Conservation (phyloP, 2,113 vertebrate genomes). For the Hydrochoerus hydrochaeris region DNA sequence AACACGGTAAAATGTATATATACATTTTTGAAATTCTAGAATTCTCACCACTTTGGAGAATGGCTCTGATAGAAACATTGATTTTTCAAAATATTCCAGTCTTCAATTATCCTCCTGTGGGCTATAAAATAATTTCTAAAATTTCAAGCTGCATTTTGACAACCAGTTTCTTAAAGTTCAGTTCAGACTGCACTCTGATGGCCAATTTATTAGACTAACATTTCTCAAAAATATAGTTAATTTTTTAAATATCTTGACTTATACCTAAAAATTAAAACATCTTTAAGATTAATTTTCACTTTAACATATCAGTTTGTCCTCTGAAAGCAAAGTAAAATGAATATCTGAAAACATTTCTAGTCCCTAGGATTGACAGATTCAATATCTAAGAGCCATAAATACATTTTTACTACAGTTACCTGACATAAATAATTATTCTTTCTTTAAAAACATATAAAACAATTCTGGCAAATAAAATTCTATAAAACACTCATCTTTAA, state of each 20-base stretch:
- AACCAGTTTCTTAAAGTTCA: background rate
- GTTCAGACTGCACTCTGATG: background rate
- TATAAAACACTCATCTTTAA: background rate
- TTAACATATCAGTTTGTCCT: conserved; percentile 5
- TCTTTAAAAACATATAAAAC: conserved; percentile 2
- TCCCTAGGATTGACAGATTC: background rate
- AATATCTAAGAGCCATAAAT: background rate
- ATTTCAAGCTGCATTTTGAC: conserved; percentile 12
- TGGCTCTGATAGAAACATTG: background rate
- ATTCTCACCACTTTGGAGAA: background rate
- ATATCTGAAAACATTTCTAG: background rate
- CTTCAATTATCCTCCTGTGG: background rate
- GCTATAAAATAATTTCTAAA: conserved; percentile 20
- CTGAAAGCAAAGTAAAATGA: conserved; percentile 14
- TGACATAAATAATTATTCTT: background rate
- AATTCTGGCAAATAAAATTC: conserved; percentile 42
- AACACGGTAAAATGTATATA: background rate
- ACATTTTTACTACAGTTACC: background rate
- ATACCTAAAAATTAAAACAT: conserved; percentile 6
- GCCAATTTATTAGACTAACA: background rate
- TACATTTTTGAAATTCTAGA: background rate
- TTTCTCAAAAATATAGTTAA: background rate
- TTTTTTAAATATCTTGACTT: background rate
- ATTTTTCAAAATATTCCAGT: conserved; percentile 32
- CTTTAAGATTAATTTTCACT: background rate